Evolutionary conservation across 1,140 invertebrate genomes (phyloP).

Genomic region (Aphelenchoides besseyi): DNA sequence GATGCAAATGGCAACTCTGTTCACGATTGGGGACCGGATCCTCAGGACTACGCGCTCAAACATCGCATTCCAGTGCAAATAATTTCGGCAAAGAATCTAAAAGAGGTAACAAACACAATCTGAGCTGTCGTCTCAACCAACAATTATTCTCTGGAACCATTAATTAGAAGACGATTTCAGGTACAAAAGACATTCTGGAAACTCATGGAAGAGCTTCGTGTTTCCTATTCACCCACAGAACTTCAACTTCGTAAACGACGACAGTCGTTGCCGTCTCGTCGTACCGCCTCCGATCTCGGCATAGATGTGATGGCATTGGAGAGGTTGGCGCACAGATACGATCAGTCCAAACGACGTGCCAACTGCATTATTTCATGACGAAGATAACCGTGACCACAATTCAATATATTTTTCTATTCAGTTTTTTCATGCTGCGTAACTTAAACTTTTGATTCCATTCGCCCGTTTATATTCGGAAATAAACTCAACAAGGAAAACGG

Average conservation of each 20-base stretch:
- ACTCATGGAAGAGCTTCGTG: constrained; percentile 37
- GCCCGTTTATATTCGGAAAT: background rate
- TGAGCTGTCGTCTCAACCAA: background rate
- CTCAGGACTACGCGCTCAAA: background rate
- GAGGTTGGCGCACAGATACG: constrained; percentile 31
- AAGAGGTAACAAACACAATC: constrained; percentile 29
- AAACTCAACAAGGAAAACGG: background rate
- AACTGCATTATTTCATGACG: constrained; percentile 33
- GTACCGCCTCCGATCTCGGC: constrained; percentile 45
- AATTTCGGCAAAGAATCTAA: constrained; percentile 43
- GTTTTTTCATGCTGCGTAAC: background rate
- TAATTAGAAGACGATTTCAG: no score
- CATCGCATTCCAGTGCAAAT: constrained; percentile 8
- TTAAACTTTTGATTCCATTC: no score
- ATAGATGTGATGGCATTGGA: constrained; percentile 37
- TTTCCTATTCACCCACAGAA: constrained; percentile 23
- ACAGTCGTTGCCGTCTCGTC: constrained; percentile 43
- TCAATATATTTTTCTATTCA: background rate
- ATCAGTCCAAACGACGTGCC: constrained; percentile 21
- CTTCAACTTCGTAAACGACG: constrained; percentile 39
- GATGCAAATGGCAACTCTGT: constrained; percentile 4
- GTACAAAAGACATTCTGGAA: constrained; percentile 39
- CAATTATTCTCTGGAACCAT: constrained; percentile 26
- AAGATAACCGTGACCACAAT: background rate
- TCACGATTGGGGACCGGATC: background rate